These are phyloP conservation scores for Urocitellus parryii DNA, from an alignment of 2,113 vertebrate species.

Conservation along the genomic window DNA sequence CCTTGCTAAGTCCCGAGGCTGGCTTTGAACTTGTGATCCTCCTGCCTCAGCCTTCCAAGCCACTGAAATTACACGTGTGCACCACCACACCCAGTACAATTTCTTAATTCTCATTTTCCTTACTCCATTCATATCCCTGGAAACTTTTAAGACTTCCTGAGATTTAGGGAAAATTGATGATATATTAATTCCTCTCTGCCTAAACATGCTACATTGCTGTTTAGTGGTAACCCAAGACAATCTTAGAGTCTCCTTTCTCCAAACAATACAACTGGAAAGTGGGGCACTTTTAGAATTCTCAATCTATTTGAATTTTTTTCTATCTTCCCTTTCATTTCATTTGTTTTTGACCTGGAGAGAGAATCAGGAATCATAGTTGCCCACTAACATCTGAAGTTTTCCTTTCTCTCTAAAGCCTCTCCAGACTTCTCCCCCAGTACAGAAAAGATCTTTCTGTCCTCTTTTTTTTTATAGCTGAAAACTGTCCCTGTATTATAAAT, in stretches of 20 bases:
- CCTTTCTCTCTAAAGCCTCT: background rate
- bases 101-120: background rate
- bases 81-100: too few species aligned
- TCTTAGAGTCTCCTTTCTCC: background rate
- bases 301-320: background rate
- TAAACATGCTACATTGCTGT: background rate
- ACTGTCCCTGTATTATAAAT: background rate
- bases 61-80: too few species aligned
- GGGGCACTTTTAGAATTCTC: background rate
- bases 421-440: background rate
- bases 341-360: background rate
- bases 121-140: background rate
- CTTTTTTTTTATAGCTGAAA: background rate
- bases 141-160: background rate
- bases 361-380: background rate
- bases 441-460: background rate
- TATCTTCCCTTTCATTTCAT: background rate
- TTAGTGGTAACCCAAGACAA: background rate
- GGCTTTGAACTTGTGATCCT: too few species aligned
- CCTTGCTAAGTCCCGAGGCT: too few species aligned
- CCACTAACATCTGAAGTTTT: background rate
- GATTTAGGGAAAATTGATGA: background rate
- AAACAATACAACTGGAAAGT: slow-evolving; percentile 15
- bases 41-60: too few species aligned
- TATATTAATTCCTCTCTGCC: background rate